A percentile compares a stretch with the other conserved stretches of the same genome.
phyloP scores from a whole-genome alignment of 2,888 invertebrate species.

The Drosophila birchii region DNA sequence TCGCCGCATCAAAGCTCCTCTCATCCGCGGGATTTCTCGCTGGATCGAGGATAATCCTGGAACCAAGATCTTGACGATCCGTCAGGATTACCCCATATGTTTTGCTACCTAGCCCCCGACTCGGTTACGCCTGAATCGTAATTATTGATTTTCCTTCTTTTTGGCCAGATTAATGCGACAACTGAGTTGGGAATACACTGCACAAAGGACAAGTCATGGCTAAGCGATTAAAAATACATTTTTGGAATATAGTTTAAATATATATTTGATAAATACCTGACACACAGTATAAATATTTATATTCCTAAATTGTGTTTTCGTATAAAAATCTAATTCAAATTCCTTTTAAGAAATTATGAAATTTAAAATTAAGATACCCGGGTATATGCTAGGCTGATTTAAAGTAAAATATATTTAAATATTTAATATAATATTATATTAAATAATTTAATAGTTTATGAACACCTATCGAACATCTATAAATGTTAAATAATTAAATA shows the following conservation, averaged over 20 bases:
- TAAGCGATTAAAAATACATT: background rate
- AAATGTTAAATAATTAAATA: too few species aligned
- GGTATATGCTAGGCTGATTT: too few species aligned
- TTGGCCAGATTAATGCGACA: constrained; percentile 24
- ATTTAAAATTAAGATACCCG: too few species aligned
- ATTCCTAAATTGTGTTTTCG: background rate
- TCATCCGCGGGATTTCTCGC: constrained; percentile 40
- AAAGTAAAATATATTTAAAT: too few species aligned
- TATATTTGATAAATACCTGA: too few species aligned
- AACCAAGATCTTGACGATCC: constrained; percentile 1
- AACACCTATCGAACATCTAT: too few species aligned
- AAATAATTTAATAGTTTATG: too few species aligned
- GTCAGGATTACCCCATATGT: constrained; percentile 34
- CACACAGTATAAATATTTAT: too few species aligned
- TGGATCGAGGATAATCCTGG: constrained; percentile 39
- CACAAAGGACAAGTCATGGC: background rate
- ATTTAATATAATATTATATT: too few species aligned
- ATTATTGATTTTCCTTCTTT: constrained; percentile 33
- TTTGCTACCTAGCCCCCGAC: constrained; percentile 47
- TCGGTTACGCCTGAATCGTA: constrained; percentile 46
- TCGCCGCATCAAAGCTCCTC: constrained; percentile 62
- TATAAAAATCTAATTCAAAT: background rate
- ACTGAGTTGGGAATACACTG: background rate
- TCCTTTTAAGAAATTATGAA: background rate
- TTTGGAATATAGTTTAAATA: background rate